These are phyloP conservation scores for Gasterosteus aculeatus DNA, from an alignment of 2,113 vertebrate species.

Conservation along the genomic window DNA sequence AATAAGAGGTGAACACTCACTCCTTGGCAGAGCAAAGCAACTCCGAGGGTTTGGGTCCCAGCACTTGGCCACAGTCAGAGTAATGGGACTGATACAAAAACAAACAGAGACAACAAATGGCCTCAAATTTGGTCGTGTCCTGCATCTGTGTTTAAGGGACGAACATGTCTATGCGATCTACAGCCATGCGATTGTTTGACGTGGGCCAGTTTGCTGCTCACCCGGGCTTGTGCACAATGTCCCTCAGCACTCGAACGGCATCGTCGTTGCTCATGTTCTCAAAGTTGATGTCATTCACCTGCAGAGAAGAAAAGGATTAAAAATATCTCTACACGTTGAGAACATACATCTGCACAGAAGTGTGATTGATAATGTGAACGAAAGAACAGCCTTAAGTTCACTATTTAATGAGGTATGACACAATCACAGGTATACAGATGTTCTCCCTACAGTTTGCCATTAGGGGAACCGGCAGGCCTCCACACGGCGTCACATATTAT, in stretches of 20 bases:
- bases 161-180: not conserved
- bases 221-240: slow-evolving; percentile 98
- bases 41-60: slow-evolving; percentile 98
- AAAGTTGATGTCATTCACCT: slow-evolving; percentile 99
- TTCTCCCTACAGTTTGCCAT: slow-evolving; percentile 14
- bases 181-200: not conserved
- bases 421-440: not conserved
- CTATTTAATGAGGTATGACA: not conserved
- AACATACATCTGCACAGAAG: not conserved
- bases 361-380: not conserved
- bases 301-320: slow-evolving; percentile 22
- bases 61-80: slow-evolving; percentile 96
- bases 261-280: slow-evolving; percentile 99
- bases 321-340: not conserved
- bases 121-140: not conserved
- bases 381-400: not conserved
- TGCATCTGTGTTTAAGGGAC: slow-evolving; percentile 1
- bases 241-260: slow-evolving; percentile 94
- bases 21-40: slow-evolving; percentile 95
- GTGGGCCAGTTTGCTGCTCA: slow-evolving; percentile 64
- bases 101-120: slow-evolving; percentile 20
- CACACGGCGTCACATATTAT: not conserved
- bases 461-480: not conserved
- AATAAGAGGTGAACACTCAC: slow-evolving; percentile 81
- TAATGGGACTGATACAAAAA: slow-evolving; percentile 87